phyloP scores from a whole-genome alignment of 2,797 vertebrate genomes.

The Scyliorhinus canicula region DNA sequence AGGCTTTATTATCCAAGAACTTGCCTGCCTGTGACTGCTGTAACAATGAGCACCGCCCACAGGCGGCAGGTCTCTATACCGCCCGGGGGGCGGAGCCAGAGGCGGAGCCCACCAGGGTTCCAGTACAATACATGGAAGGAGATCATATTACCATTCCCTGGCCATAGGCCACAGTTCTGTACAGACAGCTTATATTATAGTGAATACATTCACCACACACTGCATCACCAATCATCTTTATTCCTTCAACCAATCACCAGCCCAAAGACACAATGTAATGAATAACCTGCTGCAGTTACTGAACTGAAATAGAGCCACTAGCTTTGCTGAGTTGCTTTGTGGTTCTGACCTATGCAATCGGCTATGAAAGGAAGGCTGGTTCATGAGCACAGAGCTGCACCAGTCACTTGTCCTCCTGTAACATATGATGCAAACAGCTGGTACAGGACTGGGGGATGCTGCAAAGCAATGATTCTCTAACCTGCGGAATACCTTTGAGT shows the following conservation, averaged over 20 bases:
- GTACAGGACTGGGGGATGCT: not conserved
- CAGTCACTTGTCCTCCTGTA: not conserved
- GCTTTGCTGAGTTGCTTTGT: not conserved
- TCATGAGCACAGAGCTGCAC: not conserved
- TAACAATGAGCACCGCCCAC: too few relatives aligned
- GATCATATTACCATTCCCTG: too few relatives aligned
- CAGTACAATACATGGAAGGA: too few relatives aligned
- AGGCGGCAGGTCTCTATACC: too few relatives aligned
- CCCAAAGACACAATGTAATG: not conserved
- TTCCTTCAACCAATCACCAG: not conserved
- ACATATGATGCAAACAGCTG: not conserved
- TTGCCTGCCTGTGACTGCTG: too few relatives aligned
- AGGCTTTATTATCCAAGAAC: too few relatives aligned
- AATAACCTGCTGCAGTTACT: not conserved
- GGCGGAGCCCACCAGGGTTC: too few relatives aligned
- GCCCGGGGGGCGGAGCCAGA: too few relatives aligned
- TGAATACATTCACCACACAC: too few relatives aligned
- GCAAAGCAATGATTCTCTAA: not conserved
- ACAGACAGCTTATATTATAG: too few relatives aligned
- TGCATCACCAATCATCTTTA: not conserved
- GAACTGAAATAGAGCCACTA: not conserved
- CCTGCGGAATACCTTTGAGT: not conserved
- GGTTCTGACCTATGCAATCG: not conserved
- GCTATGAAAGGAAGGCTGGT: not conserved
- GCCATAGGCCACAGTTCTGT: too few relatives aligned